Conservation (phyloP, 2,113 vertebrate genomes). For the Fukomys damarensis region DNA sequence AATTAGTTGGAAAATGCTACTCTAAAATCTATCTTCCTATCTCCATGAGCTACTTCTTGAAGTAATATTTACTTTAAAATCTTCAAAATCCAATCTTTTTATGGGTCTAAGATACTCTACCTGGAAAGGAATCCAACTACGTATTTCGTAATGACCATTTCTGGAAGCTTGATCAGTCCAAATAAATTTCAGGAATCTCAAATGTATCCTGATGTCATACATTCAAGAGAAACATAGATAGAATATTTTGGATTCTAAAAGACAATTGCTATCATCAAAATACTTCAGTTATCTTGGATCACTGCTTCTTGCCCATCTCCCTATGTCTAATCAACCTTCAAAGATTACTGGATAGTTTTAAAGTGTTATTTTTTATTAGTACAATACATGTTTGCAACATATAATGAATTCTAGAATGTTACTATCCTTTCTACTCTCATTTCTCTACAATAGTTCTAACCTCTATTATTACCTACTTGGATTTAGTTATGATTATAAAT, state of each 20-base stretch:
- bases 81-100: constrained; percentile 22
- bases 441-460: background rate
- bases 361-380: background rate
- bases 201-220: background rate
- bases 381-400: background rate
- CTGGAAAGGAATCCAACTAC: constrained; percentile 29
- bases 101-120: background rate
- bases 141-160: constrained; percentile 37
- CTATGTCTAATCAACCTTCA: background rate
- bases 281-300: constrained; percentile 16
- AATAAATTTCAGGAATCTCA: constrained; percentile 60
- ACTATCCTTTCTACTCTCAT: background rate
- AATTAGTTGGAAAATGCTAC: constrained; percentile 21
- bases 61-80: background rate
- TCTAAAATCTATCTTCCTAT: background rate
- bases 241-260: constrained; percentile 55
- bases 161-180: constrained; percentile 3
- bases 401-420: background rate
- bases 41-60: background rate
- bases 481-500: constrained; percentile 42
- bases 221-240: constrained; percentile 39
- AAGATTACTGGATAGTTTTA: background rate
- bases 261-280: constrained; percentile 43
- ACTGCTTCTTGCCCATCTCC: background rate
- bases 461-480: constrained; percentile 33